A percentile compares a stretch with the other conserved stretches of the same genome.
phyloP scores from a whole-genome alignment of 2,888 invertebrate genomes.

The Pilophorus perplexus region DNA sequence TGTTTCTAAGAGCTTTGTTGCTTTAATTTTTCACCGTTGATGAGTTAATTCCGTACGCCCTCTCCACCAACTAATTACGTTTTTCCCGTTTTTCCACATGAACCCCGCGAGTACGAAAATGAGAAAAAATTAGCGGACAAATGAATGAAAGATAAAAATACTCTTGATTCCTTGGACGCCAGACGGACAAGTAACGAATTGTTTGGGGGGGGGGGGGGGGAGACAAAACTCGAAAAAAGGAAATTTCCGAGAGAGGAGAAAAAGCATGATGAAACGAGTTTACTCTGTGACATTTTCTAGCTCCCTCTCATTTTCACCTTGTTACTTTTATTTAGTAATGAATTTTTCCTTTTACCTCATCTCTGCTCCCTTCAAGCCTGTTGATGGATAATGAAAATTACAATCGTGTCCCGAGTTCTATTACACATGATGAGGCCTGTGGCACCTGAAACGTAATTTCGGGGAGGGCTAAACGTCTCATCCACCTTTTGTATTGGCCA shows the following conservation, averaged over 20 bases:
- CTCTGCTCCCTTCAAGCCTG: neutral
- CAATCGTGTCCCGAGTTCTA: neutral
- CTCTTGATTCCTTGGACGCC: neutral
- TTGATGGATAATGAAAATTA: slow-evolving; percentile 32
- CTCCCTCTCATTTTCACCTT: slow-evolving; percentile 26
- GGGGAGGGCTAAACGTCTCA: no score
- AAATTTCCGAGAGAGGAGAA: neutral
- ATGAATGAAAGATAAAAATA: neutral
- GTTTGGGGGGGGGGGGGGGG: neutral
- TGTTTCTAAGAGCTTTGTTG: no score
- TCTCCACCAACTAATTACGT: no score
- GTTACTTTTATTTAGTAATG: slow-evolving; percentile 24
- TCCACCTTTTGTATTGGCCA: no score
- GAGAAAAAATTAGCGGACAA: no score
- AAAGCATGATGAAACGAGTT: slow-evolving; percentile 26
- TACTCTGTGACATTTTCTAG: slow-evolving; percentile 16
- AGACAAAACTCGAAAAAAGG: neutral
- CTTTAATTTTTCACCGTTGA: no score
- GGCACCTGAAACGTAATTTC: neutral
- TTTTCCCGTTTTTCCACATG: no score
- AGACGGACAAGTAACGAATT: neutral
- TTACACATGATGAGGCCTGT: neutral
- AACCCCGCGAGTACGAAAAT: no score
- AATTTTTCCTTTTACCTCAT: neutral
- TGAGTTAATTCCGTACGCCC: no score